These are phyloP conservation scores for Euleptes europaea DNA, from an alignment of 2,113 vertebrate genomes.

Conservation along the genomic window DNA sequence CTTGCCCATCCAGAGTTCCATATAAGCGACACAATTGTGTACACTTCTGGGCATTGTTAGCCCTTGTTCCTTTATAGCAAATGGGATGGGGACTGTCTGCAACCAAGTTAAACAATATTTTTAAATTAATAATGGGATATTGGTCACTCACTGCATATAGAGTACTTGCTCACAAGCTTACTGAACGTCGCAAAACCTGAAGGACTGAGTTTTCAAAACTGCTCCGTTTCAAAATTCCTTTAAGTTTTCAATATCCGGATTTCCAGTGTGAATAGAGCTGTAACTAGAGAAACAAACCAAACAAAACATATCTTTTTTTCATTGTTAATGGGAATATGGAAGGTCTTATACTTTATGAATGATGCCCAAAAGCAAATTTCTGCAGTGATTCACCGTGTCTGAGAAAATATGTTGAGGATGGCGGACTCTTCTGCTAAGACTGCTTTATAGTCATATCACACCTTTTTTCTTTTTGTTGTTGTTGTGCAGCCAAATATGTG, in stretches of 20 bases:
- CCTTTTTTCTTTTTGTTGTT: conserved; percentile 63
- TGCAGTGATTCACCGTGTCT: conserved; percentile 64
- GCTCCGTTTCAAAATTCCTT: conserved; percentile 64
- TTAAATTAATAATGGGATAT: conserved; percentile 66
- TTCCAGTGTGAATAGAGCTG: conserved; percentile 66
- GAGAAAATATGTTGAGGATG: conserved; percentile 72
- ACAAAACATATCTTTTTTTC: conserved; percentile 39
- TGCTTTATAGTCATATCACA: conserved; percentile 72
- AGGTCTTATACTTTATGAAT: conserved; percentile 69
- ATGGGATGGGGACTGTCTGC: neutral
- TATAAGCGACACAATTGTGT: conserved; percentile 43
- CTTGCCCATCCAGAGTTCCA: conserved; percentile 50
- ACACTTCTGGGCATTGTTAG: conserved; percentile 10
- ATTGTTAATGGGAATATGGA: conserved; percentile 54
- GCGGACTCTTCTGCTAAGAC: conserved; percentile 66
- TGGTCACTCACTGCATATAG: conserved; percentile 53
- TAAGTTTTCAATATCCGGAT: conserved; percentile 52
- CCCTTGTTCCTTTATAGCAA: neutral
- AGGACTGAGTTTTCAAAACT: conserved; percentile 47
- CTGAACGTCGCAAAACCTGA: conserved; percentile 53
- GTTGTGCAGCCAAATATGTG: conserved; percentile 77
- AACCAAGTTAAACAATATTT: conserved; percentile 52
- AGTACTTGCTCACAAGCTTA: conserved; percentile 41
- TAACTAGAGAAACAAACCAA: neutral
- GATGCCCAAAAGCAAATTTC: conserved; percentile 70